Base-by-base conservation (phyloP, 2,888 invertebrate species). In the Diarsia rubi region DNA sequence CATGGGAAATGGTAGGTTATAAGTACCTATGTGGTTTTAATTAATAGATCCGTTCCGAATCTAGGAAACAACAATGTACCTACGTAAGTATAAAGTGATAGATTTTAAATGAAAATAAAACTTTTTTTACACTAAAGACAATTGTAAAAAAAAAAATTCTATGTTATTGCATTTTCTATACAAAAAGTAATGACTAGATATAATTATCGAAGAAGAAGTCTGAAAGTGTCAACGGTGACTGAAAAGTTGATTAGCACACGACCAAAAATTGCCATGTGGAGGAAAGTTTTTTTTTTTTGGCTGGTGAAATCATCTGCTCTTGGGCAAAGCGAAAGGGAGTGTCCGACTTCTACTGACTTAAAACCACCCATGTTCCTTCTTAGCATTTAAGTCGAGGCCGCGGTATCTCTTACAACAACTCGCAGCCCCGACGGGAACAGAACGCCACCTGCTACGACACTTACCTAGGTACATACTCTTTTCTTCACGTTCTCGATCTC, bases 11-110 rank as follows among this genome's bases (percentile, higher is more conserved):
- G n/a, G 6, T 37, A 16, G 37, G 24, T 4, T 49, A 27, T 8
- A 37, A 52, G 73, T 37, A 24, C 14, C 42, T 62, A 47, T 31
- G 52, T 24, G 52, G 19, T 71, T 44, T 14, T 54, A 73, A 71
- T 71, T 9, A 16, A 44, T 73, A 31, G 52, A n/a, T 71, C 11
- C 19, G n/a, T 73, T 54, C n/a, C 0, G 19, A 73, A 54, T 44
- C 27, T 6, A 52, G 27, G 52, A 49, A 73, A 19, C 9, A 47
- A 27, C 71, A 49, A 4, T 1, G 2, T 21, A 37, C 31, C 21
- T 49, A 70, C 49, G n/a, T n/a, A n/a, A 3, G 24, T 16, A n/a
- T 8, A 27, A 37, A 37, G 21, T 12, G 37, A 60, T 54, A 24
- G 54, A 16, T 54, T 54, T 24, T 3, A 14, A 54, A 14, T 2